Percentiles rank a stretch among this genome's conserved stretches.
Conservation (phyloP, 1,140 invertebrate genomes). For the Dendroctonus valens region DNA sequence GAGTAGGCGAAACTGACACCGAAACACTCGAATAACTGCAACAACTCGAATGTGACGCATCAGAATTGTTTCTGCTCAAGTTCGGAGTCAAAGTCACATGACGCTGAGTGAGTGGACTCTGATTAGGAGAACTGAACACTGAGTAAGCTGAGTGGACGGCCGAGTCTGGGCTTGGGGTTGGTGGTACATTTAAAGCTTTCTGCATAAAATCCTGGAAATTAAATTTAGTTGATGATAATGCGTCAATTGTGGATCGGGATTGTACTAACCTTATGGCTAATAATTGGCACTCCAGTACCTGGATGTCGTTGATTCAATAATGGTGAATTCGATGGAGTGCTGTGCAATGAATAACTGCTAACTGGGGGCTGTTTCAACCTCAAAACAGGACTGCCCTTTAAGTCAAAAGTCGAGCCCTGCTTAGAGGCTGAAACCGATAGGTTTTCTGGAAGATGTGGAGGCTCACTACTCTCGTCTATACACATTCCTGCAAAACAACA, state of each 20-base stretch:
- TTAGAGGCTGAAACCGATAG: slow-evolving; percentile 44
- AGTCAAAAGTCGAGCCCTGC: slow-evolving; percentile 35
- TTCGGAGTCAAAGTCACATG: slow-evolving; percentile 73
- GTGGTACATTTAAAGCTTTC: slow-evolving; percentile 53
- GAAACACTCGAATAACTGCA: slow-evolving; percentile 73
- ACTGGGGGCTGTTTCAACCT: slow-evolving; percentile 48
- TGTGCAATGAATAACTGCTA: slow-evolving; percentile 60
- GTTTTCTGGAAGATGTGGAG: slow-evolving; percentile 45
- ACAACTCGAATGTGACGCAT: slow-evolving; percentile 78
- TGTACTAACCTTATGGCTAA: slow-evolving; percentile 54
- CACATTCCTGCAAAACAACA: slow-evolving; percentile 28
- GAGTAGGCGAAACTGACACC: slow-evolving; percentile 57
- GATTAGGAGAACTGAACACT: slow-evolving; percentile 77
- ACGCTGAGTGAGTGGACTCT: slow-evolving; percentile 79
- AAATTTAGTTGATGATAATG: background rate
- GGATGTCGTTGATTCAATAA: slow-evolving; percentile 61
- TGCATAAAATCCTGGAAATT: slow-evolving; percentile 55
- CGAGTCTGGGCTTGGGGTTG: slow-evolving; percentile 77
- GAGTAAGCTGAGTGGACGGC: slow-evolving; percentile 85
- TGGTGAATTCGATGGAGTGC: slow-evolving; percentile 65
- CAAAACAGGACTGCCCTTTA: slow-evolving; percentile 46
- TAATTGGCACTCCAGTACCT: slow-evolving; percentile 51
- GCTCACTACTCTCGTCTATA: slow-evolving; percentile 27
- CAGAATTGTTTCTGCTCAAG: slow-evolving; percentile 87
- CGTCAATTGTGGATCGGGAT: background rate